Base-by-base conservation (phyloP, 1,140 invertebrate genomes). In the Tetragnatha versicolor region DNA sequence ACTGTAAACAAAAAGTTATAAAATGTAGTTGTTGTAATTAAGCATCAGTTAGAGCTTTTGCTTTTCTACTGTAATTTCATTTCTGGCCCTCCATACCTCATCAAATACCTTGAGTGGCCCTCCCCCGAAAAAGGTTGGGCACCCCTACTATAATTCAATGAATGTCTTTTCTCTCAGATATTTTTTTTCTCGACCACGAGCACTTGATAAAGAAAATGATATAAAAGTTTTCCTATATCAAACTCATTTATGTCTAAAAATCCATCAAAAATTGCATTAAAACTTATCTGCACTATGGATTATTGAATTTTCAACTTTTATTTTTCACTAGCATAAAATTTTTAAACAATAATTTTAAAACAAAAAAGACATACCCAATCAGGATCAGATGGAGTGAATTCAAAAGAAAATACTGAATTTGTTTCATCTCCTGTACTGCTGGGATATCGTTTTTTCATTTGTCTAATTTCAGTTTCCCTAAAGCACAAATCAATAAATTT, bases 311-410 rank as follows among this genome's bases (percentile, higher is more conserved):
- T 1, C 20, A 47, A 47, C 12, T 17, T 47, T 47, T 17, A 47
- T 17, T 47, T 12, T 20, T 14, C 10, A 29, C 17, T n/a, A 22
- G 12, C 14, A 58, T 22, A 29, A 58, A 58, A 20, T 58, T 3
- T 58, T 14, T 3, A 25, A 58, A n/a, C 2, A 29, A 58, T 14
- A 20, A 29, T 17, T 4, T 58, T 5, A 14, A n/a, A 58, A 58
- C 17, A 17, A 17, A 47, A 47, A 55, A 2, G 17, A 68, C 72
- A 35, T 14, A 77, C 73, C 78, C 78, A 79, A 49, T 79, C 78
- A 29, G 78, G 78, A 73, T 79, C 78, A 39, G 78, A 61, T n/a
- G 78, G 60, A 17, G 51, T 22, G 65, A 65, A 79, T 27, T 14
- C 25, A 53, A 79, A 37, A 1, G 5, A 12, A 53, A 79, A 70